Conservation (phyloP, 1,140 invertebrate species). For the Heliconius congener region DNA sequence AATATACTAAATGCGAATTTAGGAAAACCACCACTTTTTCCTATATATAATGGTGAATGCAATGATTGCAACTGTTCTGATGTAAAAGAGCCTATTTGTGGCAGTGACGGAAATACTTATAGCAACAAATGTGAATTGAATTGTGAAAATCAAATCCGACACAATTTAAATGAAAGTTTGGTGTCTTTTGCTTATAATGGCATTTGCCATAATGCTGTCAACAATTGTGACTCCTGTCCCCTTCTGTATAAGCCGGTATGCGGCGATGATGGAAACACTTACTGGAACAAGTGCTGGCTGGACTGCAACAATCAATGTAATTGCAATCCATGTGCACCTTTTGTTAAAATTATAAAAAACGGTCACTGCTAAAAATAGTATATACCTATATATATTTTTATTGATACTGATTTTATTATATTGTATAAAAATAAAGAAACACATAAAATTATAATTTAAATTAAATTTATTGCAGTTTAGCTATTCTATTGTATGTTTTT, state of each 20-base stretch:
- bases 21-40: constrained; percentile 21
- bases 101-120: constrained; percentile 41
- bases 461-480: no score
- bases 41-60: constrained; percentile 38
- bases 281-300: constrained; percentile 40
- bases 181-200: constrained; percentile 27
- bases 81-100: constrained; percentile 47
- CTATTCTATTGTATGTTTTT: no score
- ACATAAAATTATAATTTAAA: neutral
- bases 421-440: neutral
- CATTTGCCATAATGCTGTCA: constrained; percentile 26
- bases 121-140: constrained; percentile 36
- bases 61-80: constrained; percentile 30
- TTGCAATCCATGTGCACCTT: neutral
- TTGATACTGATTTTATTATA: neutral
- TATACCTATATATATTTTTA: neutral
- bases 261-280: constrained; percentile 37
- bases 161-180: constrained; percentile 4
- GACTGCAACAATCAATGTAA: constrained; percentile 31
- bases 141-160: constrained; percentile 41
- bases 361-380: neutral
- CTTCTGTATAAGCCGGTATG: constrained; percentile 39
- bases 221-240: constrained; percentile 37
- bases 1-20: constrained; percentile 25
- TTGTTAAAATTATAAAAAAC: neutral